phyloP scores from a whole-genome alignment of 2,113 vertebrate genomes.

The Catharus minimus region DNA sequence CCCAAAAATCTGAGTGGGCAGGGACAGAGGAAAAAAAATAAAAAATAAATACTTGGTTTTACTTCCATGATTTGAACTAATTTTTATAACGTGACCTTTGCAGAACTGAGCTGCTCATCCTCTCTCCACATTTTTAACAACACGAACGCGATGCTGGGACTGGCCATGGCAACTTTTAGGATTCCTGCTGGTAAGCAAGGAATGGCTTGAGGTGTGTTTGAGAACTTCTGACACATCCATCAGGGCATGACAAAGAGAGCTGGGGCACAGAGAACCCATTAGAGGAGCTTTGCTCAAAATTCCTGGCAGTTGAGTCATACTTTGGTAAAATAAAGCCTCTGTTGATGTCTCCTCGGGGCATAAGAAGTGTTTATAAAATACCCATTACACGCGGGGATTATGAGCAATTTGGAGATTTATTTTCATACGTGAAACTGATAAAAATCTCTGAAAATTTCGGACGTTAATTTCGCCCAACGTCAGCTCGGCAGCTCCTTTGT shows the following conservation, averaged over 20 bases:
- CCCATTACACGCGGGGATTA: neutral
- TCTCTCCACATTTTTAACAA: neutral
- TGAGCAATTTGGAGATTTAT: slow-evolving; percentile 15
- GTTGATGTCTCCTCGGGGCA: neutral
- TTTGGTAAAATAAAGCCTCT: neutral
- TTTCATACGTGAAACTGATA: neutral
- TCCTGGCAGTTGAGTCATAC: neutral
- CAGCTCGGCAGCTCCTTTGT: slow-evolving; percentile 58
- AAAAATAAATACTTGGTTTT: neutral
- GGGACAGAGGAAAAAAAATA: neutral
- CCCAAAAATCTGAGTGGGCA: neutral
- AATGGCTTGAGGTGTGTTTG: neutral
- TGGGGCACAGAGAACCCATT: neutral
- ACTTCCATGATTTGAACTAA: neutral
- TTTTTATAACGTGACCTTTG: neutral
- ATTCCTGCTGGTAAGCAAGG: neutral
- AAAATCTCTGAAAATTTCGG: neutral
- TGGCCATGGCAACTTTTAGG: neutral
- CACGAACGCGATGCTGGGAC: rapidly evolving
- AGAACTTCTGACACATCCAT: neutral
- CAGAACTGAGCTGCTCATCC: neutral
- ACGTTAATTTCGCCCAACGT: neutral
- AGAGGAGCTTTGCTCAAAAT: neutral
- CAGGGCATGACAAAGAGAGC: neutral
- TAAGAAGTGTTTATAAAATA: neutral